These are phyloP conservation scores for Vicugna pacos DNA, from an alignment of 2,113 vertebrate species.

Conservation along the genomic window DNA sequence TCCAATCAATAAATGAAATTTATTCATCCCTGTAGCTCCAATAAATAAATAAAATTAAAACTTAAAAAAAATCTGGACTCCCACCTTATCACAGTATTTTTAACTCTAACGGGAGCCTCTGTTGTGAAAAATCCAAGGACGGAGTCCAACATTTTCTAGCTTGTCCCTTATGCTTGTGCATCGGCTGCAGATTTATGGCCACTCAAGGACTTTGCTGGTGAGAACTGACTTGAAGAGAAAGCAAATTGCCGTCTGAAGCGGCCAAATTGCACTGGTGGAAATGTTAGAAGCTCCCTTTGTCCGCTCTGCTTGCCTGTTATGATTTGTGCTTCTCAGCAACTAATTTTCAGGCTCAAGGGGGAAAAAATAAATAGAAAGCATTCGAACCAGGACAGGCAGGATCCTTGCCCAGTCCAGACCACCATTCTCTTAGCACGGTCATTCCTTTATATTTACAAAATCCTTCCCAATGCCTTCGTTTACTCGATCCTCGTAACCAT, in stretches of 20 bases:
- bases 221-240: not conserved
- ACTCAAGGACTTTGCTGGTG: not conserved
- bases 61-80: not conserved
- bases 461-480: rapidly evolving
- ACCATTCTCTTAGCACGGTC: rapidly evolving
- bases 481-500: rapidly evolving
- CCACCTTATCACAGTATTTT: not conserved
- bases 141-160: not conserved
- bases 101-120: not conserved
- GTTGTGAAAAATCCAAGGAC: not conserved
- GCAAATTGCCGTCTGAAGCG: not conserved
- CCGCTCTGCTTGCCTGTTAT: not conserved
- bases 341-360: not conserved
- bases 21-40: not conserved
- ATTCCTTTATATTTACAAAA: not conserved
- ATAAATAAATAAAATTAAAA: not conserved
- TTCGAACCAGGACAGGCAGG: not conserved
- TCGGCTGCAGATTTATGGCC: not conserved
- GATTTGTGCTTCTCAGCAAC: not conserved
- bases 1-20: not conserved
- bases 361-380: not conserved
- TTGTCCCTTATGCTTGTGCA: rapidly evolving
- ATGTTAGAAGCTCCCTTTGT: rapidly evolving
- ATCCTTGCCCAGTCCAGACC: not conserved
- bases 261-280: not conserved